Evolutionary conservation across 2,797 vertebrate species (phyloP), one percentile per base, ranked within the genome.

Genomic region (Microctenopoma steveboyesi): DNA sequence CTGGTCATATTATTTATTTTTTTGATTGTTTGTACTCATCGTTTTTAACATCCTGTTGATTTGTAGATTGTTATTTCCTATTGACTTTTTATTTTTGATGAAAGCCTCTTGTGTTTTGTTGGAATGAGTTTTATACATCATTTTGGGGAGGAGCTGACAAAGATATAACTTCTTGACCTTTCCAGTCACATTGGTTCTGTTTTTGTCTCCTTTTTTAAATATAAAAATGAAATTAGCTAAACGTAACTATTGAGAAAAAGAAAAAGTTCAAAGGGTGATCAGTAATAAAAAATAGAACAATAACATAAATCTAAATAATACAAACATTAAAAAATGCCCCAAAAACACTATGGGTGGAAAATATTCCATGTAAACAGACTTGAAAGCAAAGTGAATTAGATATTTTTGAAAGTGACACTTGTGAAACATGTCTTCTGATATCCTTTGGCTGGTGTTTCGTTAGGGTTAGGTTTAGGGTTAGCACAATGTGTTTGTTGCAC

Each of bases 361-460:
- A 39, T 11, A 3, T 16, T 30, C 28, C 5, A 16, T 48, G 47
- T 60, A 35, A n/a, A 47, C 39, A 37, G 9, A 16, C 16, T 39
- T 69, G 30, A 69, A 74, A 69, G 49, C 60, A 60, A 69, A 74
- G 37, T 69, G 53, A 66, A 69, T 55, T 35, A 25, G 30, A 77
- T 70, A 35, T 3, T 53, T 59, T 58, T 69, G 11, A 15, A 64
- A 52, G 58, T 74, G 74, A 67, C 82, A 72, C 74, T 63, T 47
- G 22, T 22, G 22, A 84, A 84, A 84, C 61, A 86, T 86, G 76
- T 69, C 46, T 0, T 18, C 46, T 37, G 49, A 67, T 64, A 16
- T 64, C 55, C 43, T 66, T 1, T 22, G 70, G 61, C 69, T 22
- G 69, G 69, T 71, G 56, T 64, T 52, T 22, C 22, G 22, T 22